Percentiles rank a stretch among this genome's conserved stretches.
Conservation (phyloP, 2,888 invertebrate species). For the Drosophila demipolita region DNA sequence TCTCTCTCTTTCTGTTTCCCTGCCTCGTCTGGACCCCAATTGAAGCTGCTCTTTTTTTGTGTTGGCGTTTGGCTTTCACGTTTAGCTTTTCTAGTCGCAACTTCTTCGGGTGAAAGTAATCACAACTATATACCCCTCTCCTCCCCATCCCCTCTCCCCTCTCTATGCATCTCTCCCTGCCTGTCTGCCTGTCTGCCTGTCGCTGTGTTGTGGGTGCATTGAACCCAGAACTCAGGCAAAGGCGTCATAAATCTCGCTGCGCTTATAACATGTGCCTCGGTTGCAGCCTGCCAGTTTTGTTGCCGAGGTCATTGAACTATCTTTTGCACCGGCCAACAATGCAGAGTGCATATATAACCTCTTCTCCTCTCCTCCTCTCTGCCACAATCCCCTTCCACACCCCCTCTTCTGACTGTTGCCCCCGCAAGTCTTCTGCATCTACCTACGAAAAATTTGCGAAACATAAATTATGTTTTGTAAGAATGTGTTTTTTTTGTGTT, state of each 20-base stretch:
- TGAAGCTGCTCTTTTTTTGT: conserved; percentile 11
- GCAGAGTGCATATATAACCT: conserved; percentile 28
- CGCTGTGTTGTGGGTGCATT: conserved; percentile 49
- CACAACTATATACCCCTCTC: conserved; percentile 23
- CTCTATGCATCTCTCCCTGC: not conserved
- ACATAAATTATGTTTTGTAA: conserved; percentile 80
- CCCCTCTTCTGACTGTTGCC: not conserved
- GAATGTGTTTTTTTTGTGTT: conserved; percentile 60
- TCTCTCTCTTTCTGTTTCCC: not conserved
- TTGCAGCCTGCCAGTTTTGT: not conserved
- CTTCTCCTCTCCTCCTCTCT: not conserved
- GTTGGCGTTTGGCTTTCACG: conserved; percentile 79
- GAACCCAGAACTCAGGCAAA: conserved; percentile 66
- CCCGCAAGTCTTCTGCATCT: not conserved
- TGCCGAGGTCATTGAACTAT: conserved; percentile 45
- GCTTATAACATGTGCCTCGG: conserved; percentile 62
- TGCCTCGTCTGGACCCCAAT: not conserved
- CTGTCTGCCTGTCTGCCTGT: not conserved
- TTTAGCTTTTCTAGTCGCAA: conserved; percentile 54
- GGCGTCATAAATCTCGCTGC: conserved; percentile 72
- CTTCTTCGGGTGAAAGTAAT: conserved; percentile 52
- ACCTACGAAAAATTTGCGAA: conserved; percentile 69
- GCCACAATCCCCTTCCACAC: not conserved
- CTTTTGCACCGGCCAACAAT: conserved; percentile 46
- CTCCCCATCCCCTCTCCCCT: not conserved